Conservation (phyloP, 2,797 vertebrate genomes). For the Leucoraja ocellata region DNA sequence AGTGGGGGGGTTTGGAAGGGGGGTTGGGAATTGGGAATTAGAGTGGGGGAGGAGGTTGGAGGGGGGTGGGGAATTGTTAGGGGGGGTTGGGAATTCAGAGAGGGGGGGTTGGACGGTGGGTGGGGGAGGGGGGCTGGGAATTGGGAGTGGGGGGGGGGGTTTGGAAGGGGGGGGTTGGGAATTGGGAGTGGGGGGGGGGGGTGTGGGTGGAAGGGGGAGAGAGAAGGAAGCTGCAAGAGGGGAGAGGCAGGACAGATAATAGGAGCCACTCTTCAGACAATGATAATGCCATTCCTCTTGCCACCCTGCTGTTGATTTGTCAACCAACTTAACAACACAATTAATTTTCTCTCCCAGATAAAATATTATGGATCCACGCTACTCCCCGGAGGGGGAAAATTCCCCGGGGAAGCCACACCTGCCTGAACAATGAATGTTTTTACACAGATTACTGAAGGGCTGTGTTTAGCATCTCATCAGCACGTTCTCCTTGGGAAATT, state of each 20-base stretch:
- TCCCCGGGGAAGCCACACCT: not conserved
- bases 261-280: not conserved
- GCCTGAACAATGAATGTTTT: constrained; percentile 6
- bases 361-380: not conserved
- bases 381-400: not conserved
- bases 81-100: no score
- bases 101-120: no score
- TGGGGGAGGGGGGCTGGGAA: no score
- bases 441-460: not conserved
- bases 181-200: no score
- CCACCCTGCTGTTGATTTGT: not conserved
- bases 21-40: no score
- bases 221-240: not conserved
- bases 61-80: no score
- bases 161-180: no score
- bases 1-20: no score
- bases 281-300: not conserved
- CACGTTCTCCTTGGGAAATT: constrained; percentile 4
- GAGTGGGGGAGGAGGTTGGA: no score
- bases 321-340: not conserved
- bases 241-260: no score
- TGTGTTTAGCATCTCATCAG: not conserved
- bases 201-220: no score
- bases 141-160: no score
- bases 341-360: not conserved